Base-by-base conservation (phyloP, 2,888 invertebrate species). In the Oscheius myriophilus region DNA sequence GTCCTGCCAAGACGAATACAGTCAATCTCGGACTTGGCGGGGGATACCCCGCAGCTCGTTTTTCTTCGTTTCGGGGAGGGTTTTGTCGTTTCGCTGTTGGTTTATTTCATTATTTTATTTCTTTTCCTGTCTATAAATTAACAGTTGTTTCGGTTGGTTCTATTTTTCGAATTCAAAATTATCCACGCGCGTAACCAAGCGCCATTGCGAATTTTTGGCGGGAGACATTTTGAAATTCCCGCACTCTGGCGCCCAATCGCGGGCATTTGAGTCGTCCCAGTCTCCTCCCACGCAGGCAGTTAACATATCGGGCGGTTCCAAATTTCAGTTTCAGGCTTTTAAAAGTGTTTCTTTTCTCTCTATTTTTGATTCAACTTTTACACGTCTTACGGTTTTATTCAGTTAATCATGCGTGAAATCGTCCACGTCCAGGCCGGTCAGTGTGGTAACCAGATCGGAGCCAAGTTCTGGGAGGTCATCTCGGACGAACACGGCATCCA, bases 381-480 rank as follows among this genome's bases (percentile, higher is more conserved):
- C 11, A 3, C 6, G 11, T 2, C 11, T 21, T 4, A 49, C 49
- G 6, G 21, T 21, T 49, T 9, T 49, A 49, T 33, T 53, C 21
- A 53, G 16, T 53, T 53, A 65, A 67, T 46, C 21, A 80, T 95
- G 95, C 92, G 95, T 89, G 95, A 95, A 91, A 94, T 95, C 88
- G 93, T 95, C 82, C 94, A 95, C 88, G 91, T 95, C 84, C 95
- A 95, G 89, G 92, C 94, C 82, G 95, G 95, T 82, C 94, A 94
- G 88, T 94, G 94, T 89, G 95, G 95, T 78, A 95, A 95, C 90
- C 94, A 95, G 90, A 94, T 95, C 88, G 95, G 94, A 86, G 93
- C 94, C 84, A 95, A 94, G 73, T 82, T 82, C 76, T 84, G 84
- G 84, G 84, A 84, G 51, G 82, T 82, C n/a, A 82, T 82, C 70